Evolutionary conservation across 2,113 vertebrate species (phyloP).

Genomic region (Caranx melampygus): DNA sequence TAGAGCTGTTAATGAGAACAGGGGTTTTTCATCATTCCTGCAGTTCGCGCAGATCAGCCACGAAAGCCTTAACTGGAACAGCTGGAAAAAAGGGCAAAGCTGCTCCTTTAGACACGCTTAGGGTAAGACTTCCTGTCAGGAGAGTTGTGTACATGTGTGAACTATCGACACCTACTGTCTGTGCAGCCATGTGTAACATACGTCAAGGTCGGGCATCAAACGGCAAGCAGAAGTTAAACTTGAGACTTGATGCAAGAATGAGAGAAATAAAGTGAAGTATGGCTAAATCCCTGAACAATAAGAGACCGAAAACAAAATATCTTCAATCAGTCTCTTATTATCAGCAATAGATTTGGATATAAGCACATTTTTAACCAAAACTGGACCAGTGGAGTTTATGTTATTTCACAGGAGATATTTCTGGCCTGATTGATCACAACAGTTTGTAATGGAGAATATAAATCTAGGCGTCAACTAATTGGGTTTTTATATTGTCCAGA

Average conservation of each 20-base stretch:
- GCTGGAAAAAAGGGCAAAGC: conserved; percentile 30
- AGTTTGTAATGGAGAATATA: neutral
- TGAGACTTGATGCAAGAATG: neutral
- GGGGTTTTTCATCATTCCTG: conserved; percentile 41
- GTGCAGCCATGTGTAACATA: conserved; percentile 17
- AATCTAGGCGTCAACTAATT: too few species aligned
- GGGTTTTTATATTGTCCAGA: neutral
- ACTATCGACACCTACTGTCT: neutral
- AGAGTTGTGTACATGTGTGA: conserved; percentile 15
- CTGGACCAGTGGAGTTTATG: neutral
- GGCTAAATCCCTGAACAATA: neutral
- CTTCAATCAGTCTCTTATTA: neutral
- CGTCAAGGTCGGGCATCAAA: neutral
- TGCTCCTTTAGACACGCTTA: neutral
- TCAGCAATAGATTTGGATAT: neutral
- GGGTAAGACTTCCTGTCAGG: neutral
- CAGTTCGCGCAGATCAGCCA: conserved; percentile 22
- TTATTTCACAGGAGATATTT: neutral
- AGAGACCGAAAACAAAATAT: neutral
- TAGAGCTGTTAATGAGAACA: conserved; percentile 40
- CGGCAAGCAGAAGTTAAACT: neutral
- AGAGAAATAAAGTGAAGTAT: neutral
- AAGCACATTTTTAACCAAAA: neutral
- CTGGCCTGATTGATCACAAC: neutral
- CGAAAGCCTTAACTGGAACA: conserved; percentile 5